Conservation (phyloP, 2,888 invertebrate species). For the Melinaea marsaeus region DNA sequence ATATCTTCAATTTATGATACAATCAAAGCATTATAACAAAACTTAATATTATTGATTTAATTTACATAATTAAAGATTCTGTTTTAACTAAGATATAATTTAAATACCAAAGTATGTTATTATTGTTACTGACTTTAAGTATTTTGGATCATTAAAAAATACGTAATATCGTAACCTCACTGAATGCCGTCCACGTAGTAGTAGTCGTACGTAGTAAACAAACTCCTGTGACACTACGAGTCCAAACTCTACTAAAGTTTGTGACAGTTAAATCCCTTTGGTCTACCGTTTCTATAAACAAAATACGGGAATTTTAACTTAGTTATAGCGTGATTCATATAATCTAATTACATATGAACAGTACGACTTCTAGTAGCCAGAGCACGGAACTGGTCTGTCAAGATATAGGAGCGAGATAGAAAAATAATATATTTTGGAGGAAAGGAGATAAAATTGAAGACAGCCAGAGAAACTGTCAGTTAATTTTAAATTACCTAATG, state of each 20-base stretch:
- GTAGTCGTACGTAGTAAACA: slow-evolving; percentile 6
- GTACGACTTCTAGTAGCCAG: slow-evolving; percentile 85
- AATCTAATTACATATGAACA: slow-evolving; percentile 37
- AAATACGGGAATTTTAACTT: background rate
- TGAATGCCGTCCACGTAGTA: slow-evolving; percentile 3
- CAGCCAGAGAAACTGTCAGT: slow-evolving; percentile 81
- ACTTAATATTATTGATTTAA: too few species aligned
- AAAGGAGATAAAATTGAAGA: slow-evolving; percentile 80
- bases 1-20: background rate
- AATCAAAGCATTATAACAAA: background rate
- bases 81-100: background rate
- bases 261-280: background rate
- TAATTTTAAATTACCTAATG: background rate
- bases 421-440: slow-evolving; percentile 88
- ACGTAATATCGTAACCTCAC: too few species aligned
- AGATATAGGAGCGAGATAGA: slow-evolving; percentile 87
- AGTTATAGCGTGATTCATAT: background rate
- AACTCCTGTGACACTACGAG: background rate
- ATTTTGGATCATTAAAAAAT: too few species aligned
- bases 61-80: background rate
- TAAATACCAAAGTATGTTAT: too few species aligned
- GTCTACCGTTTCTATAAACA: background rate
- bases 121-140: too few species aligned
- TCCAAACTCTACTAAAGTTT: background rate
- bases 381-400: slow-evolving; percentile 87